Conservation (phyloP, 2,113 vertebrate species). For the Chionodraco myersi region DNA sequence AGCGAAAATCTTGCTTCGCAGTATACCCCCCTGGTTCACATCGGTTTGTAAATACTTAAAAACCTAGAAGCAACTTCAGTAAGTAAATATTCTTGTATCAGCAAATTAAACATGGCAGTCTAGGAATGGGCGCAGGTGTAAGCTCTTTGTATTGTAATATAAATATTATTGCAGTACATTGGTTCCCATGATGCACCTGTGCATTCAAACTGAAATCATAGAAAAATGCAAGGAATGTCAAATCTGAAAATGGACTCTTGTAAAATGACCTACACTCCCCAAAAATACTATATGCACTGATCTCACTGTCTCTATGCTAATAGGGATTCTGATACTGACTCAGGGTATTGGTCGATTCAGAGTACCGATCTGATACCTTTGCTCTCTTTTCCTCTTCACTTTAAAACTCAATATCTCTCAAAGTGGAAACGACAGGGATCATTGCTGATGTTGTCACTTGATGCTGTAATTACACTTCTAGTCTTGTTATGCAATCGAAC, state of each 20-base stretch:
- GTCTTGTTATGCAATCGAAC: background rate
- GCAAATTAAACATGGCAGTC: background rate
- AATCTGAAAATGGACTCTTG: background rate
- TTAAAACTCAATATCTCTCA: background rate
- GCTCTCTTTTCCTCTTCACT: background rate
- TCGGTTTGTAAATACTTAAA: background rate
- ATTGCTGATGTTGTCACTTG: background rate
- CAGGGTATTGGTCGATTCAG: background rate
- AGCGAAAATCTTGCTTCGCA: no score
- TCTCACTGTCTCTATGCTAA: background rate
- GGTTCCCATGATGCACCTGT: background rate
- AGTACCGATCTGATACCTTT: background rate
- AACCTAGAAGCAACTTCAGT: background rate
- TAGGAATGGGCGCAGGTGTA: background rate
- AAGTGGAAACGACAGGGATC: background rate
- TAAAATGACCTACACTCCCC: no score
- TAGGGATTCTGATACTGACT: background rate
- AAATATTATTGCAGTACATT: background rate
- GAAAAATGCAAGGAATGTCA: background rate
- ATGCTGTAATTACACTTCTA: slow-evolving; percentile 1
- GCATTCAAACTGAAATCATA: background rate
- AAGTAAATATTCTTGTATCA: background rate
- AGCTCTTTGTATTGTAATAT: background rate
- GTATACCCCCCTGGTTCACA: no score
- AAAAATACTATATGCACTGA: background rate